Base-by-base conservation (phyloP, 2,888 invertebrate species). In the Steinernema hermaphroditum region DNA sequence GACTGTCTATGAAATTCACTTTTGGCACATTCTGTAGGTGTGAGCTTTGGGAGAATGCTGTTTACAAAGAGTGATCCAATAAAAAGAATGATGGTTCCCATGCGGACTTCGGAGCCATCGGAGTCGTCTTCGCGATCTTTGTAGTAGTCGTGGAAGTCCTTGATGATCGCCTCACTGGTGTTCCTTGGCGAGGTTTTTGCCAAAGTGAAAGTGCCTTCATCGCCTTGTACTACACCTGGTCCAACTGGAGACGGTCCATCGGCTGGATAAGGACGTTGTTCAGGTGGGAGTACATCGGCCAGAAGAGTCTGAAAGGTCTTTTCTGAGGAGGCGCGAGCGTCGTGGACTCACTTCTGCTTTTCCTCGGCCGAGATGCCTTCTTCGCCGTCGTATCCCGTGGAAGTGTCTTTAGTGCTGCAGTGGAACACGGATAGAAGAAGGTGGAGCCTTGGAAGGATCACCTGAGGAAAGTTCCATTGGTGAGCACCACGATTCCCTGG, bases 61-160 rank as follows among this genome's bases (percentile, higher is more conserved):
- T n/a, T n/a, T 73, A 73, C 73, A 37, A 73, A 72, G 4, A 73
- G 46, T 27, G 70, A 71, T 1, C 73, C 69, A 37, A 73, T 73
- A 50, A 73, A 73, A 9, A 73, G 69, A 24, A 73, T 73, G 29
- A 73, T 37, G 9, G 29, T 68, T 34, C 73, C 73, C 29, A 73
- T 34, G 27, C 73, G 70, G 37, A 49, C n/a, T n/a, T n/a, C n/a
- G n/a, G n/a, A n/a, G n/a, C n/a, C n/a, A n/a, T n/a, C 54, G 9
- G 74, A 37, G 2, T 73, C 73, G 49, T 73, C 57, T 2, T 19
- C 19, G 12, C 34, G 32, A 29, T 49, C 44, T 19, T 73, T 44
- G 50, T 73, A 73, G 69, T 73, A 49, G 22, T 73, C 68, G 43
- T 71, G 70, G n/a, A 73, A 54, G 24, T 43, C 73, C 44, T 72